Evolutionary conservation across 2,113 vertebrate genomes (phyloP), one percentile per base, ranked within the genome.

Genomic region (Osmerus eperlanus): DNA sequence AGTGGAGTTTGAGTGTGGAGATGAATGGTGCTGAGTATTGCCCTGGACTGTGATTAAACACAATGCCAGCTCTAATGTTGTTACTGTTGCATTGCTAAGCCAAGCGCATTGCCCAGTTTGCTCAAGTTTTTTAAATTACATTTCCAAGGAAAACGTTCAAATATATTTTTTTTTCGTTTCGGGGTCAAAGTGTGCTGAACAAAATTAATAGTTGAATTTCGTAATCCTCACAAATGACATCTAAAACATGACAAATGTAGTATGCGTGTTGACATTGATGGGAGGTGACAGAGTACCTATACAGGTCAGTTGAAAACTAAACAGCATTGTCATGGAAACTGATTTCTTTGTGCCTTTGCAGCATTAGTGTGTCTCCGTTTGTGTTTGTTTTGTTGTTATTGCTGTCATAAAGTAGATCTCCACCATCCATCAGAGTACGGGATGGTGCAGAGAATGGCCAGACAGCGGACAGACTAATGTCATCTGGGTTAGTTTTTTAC

Each of bases 31-130:
- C 78, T 25, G 74, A 76, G 53, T 75, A 85, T 86, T 86, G 81
- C 67, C 23, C 55, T 8, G 67, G 85, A 91, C 82, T 80, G 74
- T 85, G 84, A 87, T 85, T 87, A 87, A 91, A 90, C 82, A 84
- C 82, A 69, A 64, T 88, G 86, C 84, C 86, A 86, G 68, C 79
- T 77, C 65, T 67, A 78, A 88, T 86, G 79, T 52, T 74, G 82
- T 83, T 79, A 79, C 67, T 23, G 13, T 81, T 75, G 32, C 51
- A 15, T 47, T 65, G 77, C 56, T 67, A 76, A 74, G 81, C 78
- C 74, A 76, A 62, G 56, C 54, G 52, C 79, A 61, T 62, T 71
- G 75, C 74, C 80, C 63, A 70, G 75, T 72, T 67, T 47, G 54
- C 80, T 56, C 60, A 70, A 78, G 72, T 12, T 72, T 23, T 74